These are phyloP conservation scores for Elgaria multicarinata DNA, from an alignment of 2,113 vertebrate species.

Conservation along the genomic window DNA sequence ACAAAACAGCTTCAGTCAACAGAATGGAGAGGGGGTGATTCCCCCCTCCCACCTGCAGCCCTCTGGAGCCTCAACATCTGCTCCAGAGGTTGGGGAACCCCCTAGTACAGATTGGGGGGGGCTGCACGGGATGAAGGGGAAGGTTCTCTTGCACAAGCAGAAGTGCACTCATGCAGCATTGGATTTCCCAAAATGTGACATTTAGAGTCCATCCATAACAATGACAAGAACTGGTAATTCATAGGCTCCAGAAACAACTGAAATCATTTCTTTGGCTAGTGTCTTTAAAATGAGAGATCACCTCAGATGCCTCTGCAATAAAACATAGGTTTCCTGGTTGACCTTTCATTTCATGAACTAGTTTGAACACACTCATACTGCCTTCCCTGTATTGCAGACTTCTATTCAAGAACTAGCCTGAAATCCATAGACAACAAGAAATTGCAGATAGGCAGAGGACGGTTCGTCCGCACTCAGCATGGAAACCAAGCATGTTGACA, in stretches of 20 bases:
- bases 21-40: background rate
- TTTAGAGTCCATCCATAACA: background rate
- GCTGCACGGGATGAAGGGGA: too few relatives aligned
- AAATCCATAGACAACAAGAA: background rate
- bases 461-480: background rate
- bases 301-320: background rate
- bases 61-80: too few relatives aligned
- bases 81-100: too few relatives aligned
- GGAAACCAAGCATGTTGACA: background rate
- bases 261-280: background rate
- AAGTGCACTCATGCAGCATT: too few relatives aligned
- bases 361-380: background rate
- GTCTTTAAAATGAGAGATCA: background rate
- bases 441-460: background rate
- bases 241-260: background rate
- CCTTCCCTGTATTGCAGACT: background rate
- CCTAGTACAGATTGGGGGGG: too few relatives aligned
- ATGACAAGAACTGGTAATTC: background rate
- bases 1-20: too few relatives aligned
- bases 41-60: too few relatives aligned
- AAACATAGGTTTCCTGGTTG: background rate
- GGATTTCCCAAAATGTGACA: background rate
- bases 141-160: too few relatives aligned
- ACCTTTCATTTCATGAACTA: background rate
- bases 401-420: background rate